These are phyloP conservation scores for Saccopteryx bilineata DNA, from an alignment of 2,113 vertebrate genomes.

Conservation along the genomic window DNA sequence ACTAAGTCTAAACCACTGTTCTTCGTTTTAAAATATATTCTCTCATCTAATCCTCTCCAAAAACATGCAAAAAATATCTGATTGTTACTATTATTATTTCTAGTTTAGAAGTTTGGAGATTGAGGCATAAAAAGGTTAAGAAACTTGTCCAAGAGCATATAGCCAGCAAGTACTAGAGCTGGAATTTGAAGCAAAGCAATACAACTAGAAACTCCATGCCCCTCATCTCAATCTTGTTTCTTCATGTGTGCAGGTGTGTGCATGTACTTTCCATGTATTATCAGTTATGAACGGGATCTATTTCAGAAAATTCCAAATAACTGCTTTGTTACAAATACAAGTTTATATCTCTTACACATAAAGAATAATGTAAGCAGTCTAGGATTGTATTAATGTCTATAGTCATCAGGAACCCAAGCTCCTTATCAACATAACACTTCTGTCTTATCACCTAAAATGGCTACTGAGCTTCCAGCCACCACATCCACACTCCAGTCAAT, in stretches of 20 bases:
- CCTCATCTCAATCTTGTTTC: neutral
- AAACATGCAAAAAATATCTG: neutral
- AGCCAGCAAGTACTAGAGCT: neutral
- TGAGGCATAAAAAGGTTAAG: neutral
- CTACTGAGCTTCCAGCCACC: neutral
- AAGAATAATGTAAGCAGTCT: neutral
- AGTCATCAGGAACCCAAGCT: neutral
- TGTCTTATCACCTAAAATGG: neutral
- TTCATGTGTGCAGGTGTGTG: neutral
- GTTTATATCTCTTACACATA: neutral
- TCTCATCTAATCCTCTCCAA: neutral
- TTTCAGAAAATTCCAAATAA: conserved; percentile 48
- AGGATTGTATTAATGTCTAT: neutral
- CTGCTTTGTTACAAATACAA: neutral
- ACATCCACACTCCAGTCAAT: neutral
- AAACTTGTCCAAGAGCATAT: neutral
- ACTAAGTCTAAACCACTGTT: neutral
- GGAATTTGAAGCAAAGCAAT: neutral
- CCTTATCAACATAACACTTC: neutral
- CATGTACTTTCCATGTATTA: neutral
- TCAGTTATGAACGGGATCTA: neutral
- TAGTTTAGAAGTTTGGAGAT: neutral
- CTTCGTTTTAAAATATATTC: neutral
- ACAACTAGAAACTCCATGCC: neutral
- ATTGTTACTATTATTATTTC: neutral